phyloP scores from a whole-genome alignment of 2,113 vertebrate genomes.

The Laticauda colubrina region DNA sequence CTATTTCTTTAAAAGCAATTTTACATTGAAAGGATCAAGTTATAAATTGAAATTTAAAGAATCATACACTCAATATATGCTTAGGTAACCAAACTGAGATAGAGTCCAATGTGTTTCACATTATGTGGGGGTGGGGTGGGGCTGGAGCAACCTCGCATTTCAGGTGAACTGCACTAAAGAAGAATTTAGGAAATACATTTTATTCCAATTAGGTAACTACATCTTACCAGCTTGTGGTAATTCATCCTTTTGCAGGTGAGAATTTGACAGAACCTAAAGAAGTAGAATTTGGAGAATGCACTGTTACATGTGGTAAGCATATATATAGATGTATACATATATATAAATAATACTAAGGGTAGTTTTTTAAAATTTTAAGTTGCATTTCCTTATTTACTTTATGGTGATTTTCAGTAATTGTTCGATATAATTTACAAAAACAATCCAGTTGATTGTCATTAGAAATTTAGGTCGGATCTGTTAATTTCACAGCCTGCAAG shows the following conservation, averaged over 20 bases:
- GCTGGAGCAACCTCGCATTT: constrained; percentile 27
- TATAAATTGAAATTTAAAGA: not conserved
- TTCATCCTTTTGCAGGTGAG: constrained; percentile 47
- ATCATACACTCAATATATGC: not conserved
- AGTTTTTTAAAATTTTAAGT: constrained; percentile 54
- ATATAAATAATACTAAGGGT: constrained; percentile 41
- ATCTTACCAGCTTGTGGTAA: constrained; percentile 2
- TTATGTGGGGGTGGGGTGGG: not conserved
- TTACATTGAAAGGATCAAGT: constrained; percentile 26
- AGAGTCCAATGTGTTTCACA: constrained; percentile 14
- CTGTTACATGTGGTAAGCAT: constrained; percentile 69
- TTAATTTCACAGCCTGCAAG: constrained; percentile 61
- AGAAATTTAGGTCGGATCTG: constrained; percentile 63
- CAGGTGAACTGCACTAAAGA: not conserved
- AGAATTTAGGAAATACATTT: constrained; percentile 20
- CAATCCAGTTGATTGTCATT: constrained; percentile 65
- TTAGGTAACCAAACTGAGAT: constrained; percentile 26
- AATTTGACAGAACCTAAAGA: constrained; percentile 45
- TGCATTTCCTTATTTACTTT: constrained; percentile 52
- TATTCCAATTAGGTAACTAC: constrained; percentile 30
- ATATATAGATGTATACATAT: not conserved
- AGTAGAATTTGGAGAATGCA: constrained; percentile 64
- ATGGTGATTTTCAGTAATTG: constrained; percentile 61
- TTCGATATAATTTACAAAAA: constrained; percentile 63
- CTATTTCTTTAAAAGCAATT: constrained; percentile 17